Conservation (phyloP, 1,140 invertebrate species). For the Lithobius niger region DNA sequence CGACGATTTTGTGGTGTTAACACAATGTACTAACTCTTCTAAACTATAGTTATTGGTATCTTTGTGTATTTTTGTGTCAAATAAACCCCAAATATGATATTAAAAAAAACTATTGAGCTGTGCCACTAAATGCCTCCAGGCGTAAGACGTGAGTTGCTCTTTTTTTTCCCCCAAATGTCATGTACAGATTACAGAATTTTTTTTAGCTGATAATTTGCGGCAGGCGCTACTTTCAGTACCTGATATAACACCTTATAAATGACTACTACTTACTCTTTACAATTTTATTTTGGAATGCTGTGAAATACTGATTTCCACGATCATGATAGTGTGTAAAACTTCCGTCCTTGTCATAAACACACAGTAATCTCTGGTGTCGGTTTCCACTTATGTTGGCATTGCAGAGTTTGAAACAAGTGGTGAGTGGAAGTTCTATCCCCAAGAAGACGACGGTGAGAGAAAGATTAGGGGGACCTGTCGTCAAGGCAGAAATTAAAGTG, state of each 20-base stretch:
- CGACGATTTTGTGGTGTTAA: no score
- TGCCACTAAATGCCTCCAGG: no score
- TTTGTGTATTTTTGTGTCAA: no score
- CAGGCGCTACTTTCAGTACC: background rate
- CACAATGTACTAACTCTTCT: no score
- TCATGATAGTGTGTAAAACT: no score
- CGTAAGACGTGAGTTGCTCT: no score
- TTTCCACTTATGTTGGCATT: background rate
- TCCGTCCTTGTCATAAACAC: background rate
- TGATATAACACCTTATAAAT: background rate
- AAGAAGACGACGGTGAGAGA: slow-evolving; percentile 36
- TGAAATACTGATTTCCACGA: no score
- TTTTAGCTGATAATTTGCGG: background rate
- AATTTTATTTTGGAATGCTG: background rate
- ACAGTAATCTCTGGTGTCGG: background rate
- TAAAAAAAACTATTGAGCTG: no score
- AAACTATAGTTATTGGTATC: no score
- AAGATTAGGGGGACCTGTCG: slow-evolving; percentile 31
- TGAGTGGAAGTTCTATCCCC: background rate
- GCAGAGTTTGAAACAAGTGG: background rate
- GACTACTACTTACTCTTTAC: background rate
- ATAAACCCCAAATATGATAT: no score
- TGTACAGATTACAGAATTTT: no score
- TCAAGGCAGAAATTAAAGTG: slow-evolving; percentile 1
- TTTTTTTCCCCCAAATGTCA: no score